Evolutionary conservation across 1,140 invertebrate species (phyloP).

Genomic region (Helicoverpa armigera): DNA sequence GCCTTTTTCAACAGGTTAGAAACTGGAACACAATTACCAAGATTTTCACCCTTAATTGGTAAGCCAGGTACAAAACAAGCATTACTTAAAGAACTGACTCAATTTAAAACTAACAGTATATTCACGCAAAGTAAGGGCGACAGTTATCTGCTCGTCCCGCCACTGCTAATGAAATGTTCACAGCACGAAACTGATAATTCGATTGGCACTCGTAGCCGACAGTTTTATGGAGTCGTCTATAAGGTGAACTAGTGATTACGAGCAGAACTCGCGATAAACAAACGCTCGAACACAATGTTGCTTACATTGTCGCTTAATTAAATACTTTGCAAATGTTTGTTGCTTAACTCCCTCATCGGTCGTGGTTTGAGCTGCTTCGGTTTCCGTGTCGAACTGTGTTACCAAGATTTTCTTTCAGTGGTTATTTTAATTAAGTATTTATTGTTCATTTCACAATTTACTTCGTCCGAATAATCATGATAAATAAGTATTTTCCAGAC

Average conservation of each 20-base stretch:
- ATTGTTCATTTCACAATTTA: too few species aligned
- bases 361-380: neutral
- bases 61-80: neutral
- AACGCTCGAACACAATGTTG: conserved; percentile 12
- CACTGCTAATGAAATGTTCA: conserved; percentile 42
- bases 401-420: too few species aligned
- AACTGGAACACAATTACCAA: too few species aligned
- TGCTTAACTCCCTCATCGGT: neutral
- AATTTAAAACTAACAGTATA: conserved; percentile 10
- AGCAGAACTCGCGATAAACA: conserved; percentile 44
- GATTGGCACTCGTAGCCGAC: conserved; percentile 50
- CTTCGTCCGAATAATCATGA: too few species aligned
- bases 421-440: too few species aligned
- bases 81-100: neutral
- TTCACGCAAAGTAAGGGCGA: conserved; percentile 6
- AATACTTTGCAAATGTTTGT: conserved; percentile 29
- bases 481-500: too few species aligned
- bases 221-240: conserved; percentile 59
- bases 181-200: conserved; percentile 52
- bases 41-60: too few species aligned
- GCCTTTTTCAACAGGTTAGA: too few species aligned
- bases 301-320: conserved; percentile 32
- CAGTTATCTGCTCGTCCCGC: conserved; percentile 3
- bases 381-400: neutral
- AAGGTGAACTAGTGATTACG: conserved; percentile 55